Evolutionary conservation across 2,888 invertebrate species (phyloP), one percentile per base, ranked within the genome.

Genomic region (Lingula anatina): DNA sequence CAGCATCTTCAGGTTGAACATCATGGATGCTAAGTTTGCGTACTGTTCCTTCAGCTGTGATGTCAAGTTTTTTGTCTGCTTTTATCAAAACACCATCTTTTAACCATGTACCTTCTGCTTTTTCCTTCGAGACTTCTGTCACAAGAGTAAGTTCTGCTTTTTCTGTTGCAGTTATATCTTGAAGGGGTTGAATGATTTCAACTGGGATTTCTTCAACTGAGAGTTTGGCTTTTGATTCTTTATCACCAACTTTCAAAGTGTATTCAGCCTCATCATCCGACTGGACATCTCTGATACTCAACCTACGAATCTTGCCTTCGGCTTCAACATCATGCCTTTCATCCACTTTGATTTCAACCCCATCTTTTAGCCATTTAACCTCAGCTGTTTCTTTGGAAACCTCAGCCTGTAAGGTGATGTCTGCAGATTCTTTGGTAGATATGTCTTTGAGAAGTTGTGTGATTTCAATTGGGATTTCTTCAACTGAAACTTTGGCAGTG

Each of bases 381-480:
- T 90, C 79, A 18, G 93, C 93, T 74, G 94, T 94, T 40, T 93
- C 93, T 80, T 94, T 94, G 21, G 92, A 92, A 15, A 95, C 80
- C 76, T 94, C 92, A 60, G 93, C 88, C 66, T 90, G 88, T 73
- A 96, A 92, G 28, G 84, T 85, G 1, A 90, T 91, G 62, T 56
- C 59, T 20, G 62, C 60, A 25, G 61, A 56, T 54, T 70, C 70
- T 27, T 60, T 52, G 20, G 64, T 64, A 39, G 65, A 64, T n/a
- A 57, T 57, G 39, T 71, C 68, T 26, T 61, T 59, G 21, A 71
- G 62, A 20, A 70, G 66, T 12, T 60, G 52, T 2, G 55, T 60
- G 53, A 71, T 62, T 28, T 65, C 64, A 3, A 60, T 60, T 7
- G 62, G 58, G 5, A 57, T 38, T 37, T 64, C 69, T 54, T 65